Base-by-base conservation (phyloP, 2,113 vertebrate species). In the Scopus umbretta region DNA sequence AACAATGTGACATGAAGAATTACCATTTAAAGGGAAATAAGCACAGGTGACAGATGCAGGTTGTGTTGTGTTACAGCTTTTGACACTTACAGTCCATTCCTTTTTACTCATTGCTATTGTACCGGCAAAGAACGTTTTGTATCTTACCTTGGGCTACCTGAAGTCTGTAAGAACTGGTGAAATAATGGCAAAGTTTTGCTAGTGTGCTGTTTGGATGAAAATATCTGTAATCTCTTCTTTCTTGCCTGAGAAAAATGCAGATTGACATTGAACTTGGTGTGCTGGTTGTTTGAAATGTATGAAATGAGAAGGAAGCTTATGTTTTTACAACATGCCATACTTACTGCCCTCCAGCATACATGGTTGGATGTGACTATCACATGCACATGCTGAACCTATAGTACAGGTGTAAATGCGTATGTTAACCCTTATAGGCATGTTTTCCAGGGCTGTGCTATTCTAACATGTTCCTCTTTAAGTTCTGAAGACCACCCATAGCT, bases 401-500 rank as follows among this genome's bases (percentile, higher is more conserved):
- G 26, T 6, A 56, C 71, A 70, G 79, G 88, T 80, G 52, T 81
- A 85, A 94, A 53, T 62, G 30, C 59, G n/a, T 86, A 50, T 92
- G 83, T 94, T 97, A 96, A 80, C 87, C 81, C 81, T 95, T 94
- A 80, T 20, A 90, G 91, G 65, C 96, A 65, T 55, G 38, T 70
- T 94, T 85, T 92, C 82, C 67, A 86, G 88, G 67, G 79, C 90
- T 95, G 85, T 94, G 87, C 78, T 87, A 61, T 91, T 87, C 94
- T 83, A 94, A 90, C 75, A 95, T 96, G 92, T 91, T 91, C 94
- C 92, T 95, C 65, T 70, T 79, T 62, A 50, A 88, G 80, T 94
- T 97, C 84, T 90, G 66, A 96, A 97, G 96, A 96, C 95, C 96
- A 97, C 97, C 96, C 97, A 72, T 94, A 97, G 92, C 86, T 91